Percentiles rank a stretch among this genome's conserved stretches.
Evolutionary conservation across 2,113 vertebrate species (phyloP).

Genomic region (Phalacrocorax pelagicus): DNA sequence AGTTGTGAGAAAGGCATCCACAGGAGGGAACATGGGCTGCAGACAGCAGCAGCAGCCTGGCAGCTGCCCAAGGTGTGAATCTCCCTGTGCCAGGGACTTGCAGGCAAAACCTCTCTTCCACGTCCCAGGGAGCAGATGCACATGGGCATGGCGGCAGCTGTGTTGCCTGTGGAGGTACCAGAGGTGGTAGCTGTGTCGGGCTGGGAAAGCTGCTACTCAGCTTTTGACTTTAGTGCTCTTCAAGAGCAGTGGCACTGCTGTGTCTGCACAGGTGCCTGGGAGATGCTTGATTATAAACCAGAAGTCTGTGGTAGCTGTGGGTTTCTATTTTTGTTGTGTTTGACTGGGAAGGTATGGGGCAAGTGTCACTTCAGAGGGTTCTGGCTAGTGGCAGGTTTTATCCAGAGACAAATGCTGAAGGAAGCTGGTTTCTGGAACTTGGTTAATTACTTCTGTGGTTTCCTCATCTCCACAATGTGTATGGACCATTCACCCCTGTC

Average conservation of each 20-base stretch:
- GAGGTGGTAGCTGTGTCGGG: accelerated
- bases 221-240: not conserved
- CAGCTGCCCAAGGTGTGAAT: not conserved
- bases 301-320: not conserved
- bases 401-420: not conserved
- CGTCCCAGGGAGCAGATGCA: not conserved
- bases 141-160: not conserved
- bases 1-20: not conserved
- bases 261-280: not conserved
- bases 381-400: not conserved
- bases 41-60: not conserved
- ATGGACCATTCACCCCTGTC: not conserved
- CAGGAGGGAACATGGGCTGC: not conserved
- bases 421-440: not conserved
- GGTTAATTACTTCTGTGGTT: not conserved
- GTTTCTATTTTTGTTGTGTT: not conserved
- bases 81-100: not conserved
- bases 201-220: not conserved
- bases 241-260: not conserved
- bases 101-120: not conserved
- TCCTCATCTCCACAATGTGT: not conserved
- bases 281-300: not conserved
- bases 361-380: not conserved
- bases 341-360: accelerated
- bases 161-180: not conserved